These are phyloP conservation scores for Acleris laterana DNA, from an alignment of 2,888 invertebrate genomes.

Conservation along the genomic window DNA sequence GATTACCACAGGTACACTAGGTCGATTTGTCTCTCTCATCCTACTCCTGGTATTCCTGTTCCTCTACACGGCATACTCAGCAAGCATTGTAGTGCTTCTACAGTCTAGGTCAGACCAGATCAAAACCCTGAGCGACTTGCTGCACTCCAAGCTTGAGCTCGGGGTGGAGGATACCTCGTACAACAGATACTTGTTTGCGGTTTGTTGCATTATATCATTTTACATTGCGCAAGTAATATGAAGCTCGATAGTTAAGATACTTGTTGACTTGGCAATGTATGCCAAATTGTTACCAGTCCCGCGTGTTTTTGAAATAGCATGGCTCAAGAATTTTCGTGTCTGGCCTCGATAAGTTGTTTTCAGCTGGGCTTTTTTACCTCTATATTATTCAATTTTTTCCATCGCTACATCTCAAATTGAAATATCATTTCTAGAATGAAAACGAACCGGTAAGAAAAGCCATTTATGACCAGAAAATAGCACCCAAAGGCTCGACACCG, in stretches of 20 bases:
- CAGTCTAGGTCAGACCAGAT: conserved; percentile 88
- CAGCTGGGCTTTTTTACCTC: too few relatives aligned
- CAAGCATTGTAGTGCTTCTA: conserved; percentile 88
- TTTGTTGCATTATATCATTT: neutral
- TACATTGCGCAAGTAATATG: too few relatives aligned
- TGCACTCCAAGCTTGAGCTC: conserved; percentile 86
- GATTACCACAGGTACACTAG: conserved; percentile 60
- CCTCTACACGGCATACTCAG: conserved; percentile 89
- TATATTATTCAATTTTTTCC: too few relatives aligned
- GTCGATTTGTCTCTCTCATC: conserved; percentile 86
- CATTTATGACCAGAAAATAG: conserved; percentile 85
- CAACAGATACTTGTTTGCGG: conserved; percentile 86
- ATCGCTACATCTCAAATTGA: too few relatives aligned
- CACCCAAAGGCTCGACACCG: conserved; percentile 81
- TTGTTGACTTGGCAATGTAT: neutral
- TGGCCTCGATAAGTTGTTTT: too few relatives aligned
- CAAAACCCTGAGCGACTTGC: conserved; percentile 85
- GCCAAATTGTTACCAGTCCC: too few relatives aligned
- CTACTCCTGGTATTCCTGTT: conserved; percentile 86
- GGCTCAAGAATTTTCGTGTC: too few relatives aligned
- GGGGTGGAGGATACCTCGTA: conserved; percentile 87
- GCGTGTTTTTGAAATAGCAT: too few relatives aligned
- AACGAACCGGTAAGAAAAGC: conserved; percentile 77
- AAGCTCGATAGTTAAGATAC: too few relatives aligned
- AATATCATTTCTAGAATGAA: conserved; percentile 65